Percentiles rank a stretch among this genome's conserved stretches.
phyloP scores from a whole-genome alignment of 2,797 vertebrate genomes.

The Carapus acus region DNA sequence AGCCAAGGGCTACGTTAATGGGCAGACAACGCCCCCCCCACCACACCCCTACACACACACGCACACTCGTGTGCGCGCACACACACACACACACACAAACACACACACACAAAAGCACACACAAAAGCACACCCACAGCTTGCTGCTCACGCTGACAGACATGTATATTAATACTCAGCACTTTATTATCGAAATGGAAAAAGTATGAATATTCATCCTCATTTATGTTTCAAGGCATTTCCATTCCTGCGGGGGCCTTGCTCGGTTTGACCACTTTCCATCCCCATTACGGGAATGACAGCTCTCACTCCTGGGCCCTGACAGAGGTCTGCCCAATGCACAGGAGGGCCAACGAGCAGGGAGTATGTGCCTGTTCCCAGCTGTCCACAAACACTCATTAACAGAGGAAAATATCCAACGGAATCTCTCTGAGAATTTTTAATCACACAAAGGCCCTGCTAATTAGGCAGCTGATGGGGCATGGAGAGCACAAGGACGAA shows the following conservation, averaged over 20 bases:
- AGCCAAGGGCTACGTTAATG: conserved; percentile 85
- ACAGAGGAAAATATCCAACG: conserved; percentile 98
- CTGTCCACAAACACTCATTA: conserved; percentile 99
- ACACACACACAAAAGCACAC: too few relatives aligned
- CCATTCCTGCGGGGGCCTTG: conserved; percentile 83
- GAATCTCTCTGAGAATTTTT: conserved; percentile 99
- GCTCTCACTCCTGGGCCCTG: conserved; percentile 97
- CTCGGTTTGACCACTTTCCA: conserved; percentile 92
- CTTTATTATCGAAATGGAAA: conserved; percentile 71
- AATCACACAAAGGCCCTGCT: conserved; percentile 97
- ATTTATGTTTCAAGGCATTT: conserved; percentile 99
- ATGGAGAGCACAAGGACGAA: conserved; percentile 99
- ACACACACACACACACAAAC: too few relatives aligned
- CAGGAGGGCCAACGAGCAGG: conserved; percentile 87
- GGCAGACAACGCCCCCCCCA: conserved; percentile 78
- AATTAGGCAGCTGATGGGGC: conserved; percentile 99
- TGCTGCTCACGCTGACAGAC: conserved; percentile 85
- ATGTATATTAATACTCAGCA: conserved; percentile 99
- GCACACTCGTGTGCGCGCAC: too few relatives aligned
- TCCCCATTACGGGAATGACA: conserved; percentile 95
- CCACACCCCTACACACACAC: too few relatives aligned
- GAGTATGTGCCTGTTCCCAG: conserved; percentile 87
- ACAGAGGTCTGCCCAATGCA: conserved; percentile 93
- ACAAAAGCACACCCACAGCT: too few relatives aligned
- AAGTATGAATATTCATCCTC: conserved; percentile 99